phyloP scores from a whole-genome alignment of 2,113 vertebrate genomes.

The Coptodon bakossiorum region DNA sequence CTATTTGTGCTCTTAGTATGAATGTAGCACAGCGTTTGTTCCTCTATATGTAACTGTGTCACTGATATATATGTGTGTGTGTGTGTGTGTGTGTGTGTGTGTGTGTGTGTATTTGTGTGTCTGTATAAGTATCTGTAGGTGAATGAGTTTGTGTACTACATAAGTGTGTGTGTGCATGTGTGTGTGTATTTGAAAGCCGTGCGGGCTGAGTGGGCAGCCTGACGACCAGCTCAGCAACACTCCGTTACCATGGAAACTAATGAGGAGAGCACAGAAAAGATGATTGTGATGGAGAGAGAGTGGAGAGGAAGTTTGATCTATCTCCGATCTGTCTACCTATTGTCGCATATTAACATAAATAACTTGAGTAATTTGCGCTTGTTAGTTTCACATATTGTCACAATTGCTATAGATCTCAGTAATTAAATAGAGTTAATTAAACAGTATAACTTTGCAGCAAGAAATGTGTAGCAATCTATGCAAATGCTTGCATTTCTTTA shows the following conservation, averaged over 20 bases:
- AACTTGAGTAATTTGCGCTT: neutral
- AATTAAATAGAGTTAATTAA: neutral
- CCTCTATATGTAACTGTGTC: neutral
- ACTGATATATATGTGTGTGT: neutral
- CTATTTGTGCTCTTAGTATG: neutral
- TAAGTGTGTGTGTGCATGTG: conserved; percentile 11
- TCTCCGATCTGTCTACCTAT: neutral
- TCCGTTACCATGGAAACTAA: conserved; percentile 75
- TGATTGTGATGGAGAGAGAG: conserved; percentile 38
- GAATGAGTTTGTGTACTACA: neutral
- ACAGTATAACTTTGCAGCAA: neutral
- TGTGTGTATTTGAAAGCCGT: conserved; percentile 19
- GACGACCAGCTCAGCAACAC: conserved; percentile 71
- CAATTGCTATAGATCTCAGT: neutral
- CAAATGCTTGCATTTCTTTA: neutral
- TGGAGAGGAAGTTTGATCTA: neutral
- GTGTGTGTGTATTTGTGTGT: neutral
- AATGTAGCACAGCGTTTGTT: neutral
- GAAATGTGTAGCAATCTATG: neutral
- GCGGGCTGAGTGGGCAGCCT: conserved; percentile 69
- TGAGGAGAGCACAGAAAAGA: conserved; percentile 30
- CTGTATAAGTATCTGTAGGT: neutral
- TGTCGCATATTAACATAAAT: neutral
- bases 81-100: neutral
- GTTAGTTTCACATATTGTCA: neutral